These are phyloP conservation scores for Rhorus exstirpatorius DNA, from an alignment of 2,888 invertebrate species.

Conservation along the genomic window DNA sequence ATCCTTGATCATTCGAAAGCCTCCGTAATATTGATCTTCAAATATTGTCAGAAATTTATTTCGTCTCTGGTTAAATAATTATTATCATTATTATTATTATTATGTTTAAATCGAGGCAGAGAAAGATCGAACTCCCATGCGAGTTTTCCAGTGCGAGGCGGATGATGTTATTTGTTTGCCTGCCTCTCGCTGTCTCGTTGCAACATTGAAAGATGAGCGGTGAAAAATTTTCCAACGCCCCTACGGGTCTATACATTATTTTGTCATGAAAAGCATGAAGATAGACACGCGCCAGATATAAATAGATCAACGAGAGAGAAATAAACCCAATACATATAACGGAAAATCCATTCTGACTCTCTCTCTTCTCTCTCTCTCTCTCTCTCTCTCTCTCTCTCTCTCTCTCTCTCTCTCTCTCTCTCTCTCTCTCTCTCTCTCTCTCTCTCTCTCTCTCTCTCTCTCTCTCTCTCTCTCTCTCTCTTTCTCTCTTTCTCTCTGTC, in stretches of 20 bases:
- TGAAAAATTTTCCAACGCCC: constrained; percentile 7
- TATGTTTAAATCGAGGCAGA: constrained; percentile 12
- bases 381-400: background rate
- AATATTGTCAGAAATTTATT: background rate
- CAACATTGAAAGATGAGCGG: constrained; percentile 46
- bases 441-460: no score
- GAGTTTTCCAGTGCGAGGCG: constrained; percentile 68
- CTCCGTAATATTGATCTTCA: background rate
- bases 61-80: background rate
- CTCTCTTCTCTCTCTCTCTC: background rate
- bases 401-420: no score
- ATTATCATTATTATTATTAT: constrained; percentile 9
- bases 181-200: constrained; percentile 67
- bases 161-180: constrained; percentile 73
- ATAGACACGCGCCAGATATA: constrained; percentile 56
- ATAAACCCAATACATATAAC: constrained; percentile 7
- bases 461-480: background rate
- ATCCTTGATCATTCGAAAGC: background rate
- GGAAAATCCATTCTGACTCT: constrained; percentile 24
- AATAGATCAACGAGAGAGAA: constrained; percentile 59
- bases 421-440: no score
- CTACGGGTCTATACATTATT: constrained; percentile 29
- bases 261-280: constrained; percentile 46
- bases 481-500: no score
- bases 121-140: constrained; percentile 44